Conservation (phyloP, 2,113 vertebrate genomes). For the Coptodon bakossiorum region DNA sequence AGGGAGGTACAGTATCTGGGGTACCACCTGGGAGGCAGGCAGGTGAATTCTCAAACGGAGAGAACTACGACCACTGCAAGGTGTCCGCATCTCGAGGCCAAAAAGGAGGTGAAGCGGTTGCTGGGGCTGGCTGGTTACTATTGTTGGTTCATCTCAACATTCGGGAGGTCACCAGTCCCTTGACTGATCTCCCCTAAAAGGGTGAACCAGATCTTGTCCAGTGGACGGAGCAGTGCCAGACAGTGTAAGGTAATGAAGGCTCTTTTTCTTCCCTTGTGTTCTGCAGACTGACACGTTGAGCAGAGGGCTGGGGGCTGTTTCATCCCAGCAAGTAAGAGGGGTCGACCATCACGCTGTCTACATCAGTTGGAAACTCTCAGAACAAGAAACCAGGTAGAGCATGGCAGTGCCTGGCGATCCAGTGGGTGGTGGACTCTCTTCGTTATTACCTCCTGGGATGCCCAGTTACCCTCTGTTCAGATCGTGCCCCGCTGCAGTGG, state of each 20-base stretch:
- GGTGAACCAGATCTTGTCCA: neutral
- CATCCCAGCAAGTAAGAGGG: neutral
- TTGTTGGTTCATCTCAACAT: neutral
- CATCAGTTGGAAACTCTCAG: neutral
- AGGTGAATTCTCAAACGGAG: neutral
- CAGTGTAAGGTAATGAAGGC: neutral
- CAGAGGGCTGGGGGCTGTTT: neutral
- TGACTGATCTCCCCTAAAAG: neutral
- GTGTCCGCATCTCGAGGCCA: neutral
- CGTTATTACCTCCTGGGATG: neutral
- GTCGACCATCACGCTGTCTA: neutral
- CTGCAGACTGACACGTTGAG: neutral
- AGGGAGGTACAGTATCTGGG: neutral
- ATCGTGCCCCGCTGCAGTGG: neutral
- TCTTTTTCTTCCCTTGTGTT: neutral
- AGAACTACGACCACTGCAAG: neutral
- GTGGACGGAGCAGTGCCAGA: neutral
- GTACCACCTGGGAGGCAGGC: neutral
- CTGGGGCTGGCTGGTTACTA: neutral
- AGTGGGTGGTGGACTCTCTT: neutral
- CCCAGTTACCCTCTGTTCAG: neutral
- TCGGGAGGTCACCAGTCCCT: neutral
- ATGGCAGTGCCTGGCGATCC: neutral
- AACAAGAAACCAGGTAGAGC: neutral
- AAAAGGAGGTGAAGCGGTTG: neutral